Percentiles rank a stretch among this genome's conserved stretches.
These are phyloP conservation scores for Lacerta agilis DNA, from an alignment of 2,797 vertebrate genomes.

Conservation along the genomic window DNA sequence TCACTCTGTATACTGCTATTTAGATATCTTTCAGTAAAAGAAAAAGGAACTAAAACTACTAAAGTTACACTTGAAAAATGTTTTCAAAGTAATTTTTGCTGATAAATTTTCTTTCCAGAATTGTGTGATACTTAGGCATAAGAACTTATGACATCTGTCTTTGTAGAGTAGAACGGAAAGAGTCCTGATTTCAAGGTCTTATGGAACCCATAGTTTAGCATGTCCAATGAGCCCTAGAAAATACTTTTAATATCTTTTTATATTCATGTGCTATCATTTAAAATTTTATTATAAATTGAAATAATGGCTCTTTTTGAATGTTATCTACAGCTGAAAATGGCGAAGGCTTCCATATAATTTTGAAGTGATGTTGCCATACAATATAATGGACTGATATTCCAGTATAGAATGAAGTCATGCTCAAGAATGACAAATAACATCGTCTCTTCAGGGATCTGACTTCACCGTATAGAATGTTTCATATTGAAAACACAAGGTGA, in stretches of 20 bases:
- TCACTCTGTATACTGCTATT: too few species aligned
- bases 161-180: background rate
- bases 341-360: slow-evolving; percentile 87
- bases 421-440: slow-evolving; percentile 75
- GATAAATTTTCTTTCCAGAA: background rate
- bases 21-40: background rate
- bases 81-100: background rate
- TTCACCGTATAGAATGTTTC: slow-evolving; percentile 83
- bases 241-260: too few species aligned
- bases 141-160: background rate
- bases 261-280: background rate
- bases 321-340: slow-evolving; percentile 85
- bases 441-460: slow-evolving; percentile 77
- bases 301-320: background rate
- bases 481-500: slow-evolving; percentile 85
- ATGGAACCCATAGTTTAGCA: too few species aligned
- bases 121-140: too few species aligned
- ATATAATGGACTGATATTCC: slow-evolving; percentile 59
- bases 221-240: background rate
- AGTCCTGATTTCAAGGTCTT: too few species aligned
- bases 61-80: background rate
- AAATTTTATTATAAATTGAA: too few species aligned
- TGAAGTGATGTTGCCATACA: slow-evolving; percentile 77
- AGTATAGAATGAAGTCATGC: slow-evolving; percentile 74
- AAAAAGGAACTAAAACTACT: background rate